Conservation (phyloP, 1,140 invertebrate species). For the Papilio polyxenes region DNA sequence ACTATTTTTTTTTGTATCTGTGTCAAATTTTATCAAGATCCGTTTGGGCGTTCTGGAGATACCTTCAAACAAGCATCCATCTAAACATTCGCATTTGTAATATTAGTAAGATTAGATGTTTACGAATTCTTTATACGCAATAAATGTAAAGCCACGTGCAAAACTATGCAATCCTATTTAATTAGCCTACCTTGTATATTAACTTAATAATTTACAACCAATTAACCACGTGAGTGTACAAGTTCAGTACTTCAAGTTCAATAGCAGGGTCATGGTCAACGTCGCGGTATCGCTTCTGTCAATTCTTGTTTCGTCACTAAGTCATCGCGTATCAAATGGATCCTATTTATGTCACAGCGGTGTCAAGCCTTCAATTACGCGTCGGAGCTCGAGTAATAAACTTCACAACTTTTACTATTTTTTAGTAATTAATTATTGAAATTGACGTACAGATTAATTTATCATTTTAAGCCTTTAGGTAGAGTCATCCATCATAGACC, state of each 20-base stretch:
- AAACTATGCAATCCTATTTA: background rate
- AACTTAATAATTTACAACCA: background rate
- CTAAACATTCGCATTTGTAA: too few species aligned
- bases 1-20: too few species aligned
- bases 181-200: background rate
- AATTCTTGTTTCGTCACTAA: conserved; percentile 17
- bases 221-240: conserved; percentile 2
- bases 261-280: conserved; percentile 1
- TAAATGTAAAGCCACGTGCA: background rate
- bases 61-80: too few species aligned
- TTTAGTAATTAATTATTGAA: conserved; percentile 14
- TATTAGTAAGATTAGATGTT: background rate
- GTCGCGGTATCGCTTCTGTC: background rate
- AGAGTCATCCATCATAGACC: conserved; percentile 1
- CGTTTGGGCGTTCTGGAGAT: too few species aligned
- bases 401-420: background rate
- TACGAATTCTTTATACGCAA: background rate
- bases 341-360: conserved; percentile 8
- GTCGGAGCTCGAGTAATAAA: background rate
- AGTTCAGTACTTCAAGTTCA: conserved; percentile 5
- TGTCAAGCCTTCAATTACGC: conserved; percentile 21
- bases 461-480: background rate
- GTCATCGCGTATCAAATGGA: background rate
- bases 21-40: too few species aligned
- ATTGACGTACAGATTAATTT: conserved; percentile 11